Percentiles rank a stretch among this genome's conserved stretches.
These are phyloP conservation scores for Phymatocera aterrima DNA, from an alignment of 2,888 invertebrate species.

Conservation along the genomic window DNA sequence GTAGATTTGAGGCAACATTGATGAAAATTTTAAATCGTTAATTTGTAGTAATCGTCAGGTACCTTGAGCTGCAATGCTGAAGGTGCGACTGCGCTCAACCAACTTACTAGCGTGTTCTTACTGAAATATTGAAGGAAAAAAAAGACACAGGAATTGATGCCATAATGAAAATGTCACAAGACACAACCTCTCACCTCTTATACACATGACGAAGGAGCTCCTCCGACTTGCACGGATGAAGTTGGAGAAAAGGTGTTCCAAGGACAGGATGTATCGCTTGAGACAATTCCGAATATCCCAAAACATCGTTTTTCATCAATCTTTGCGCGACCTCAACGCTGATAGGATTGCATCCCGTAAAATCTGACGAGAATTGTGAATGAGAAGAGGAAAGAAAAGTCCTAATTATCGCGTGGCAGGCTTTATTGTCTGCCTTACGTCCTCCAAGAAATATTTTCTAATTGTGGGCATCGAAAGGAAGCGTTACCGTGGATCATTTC, in stretches of 20 bases:
- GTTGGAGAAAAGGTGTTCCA: slow-evolving; percentile 65
- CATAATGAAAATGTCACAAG: not conserved
- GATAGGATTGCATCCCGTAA: slow-evolving; percentile 67
- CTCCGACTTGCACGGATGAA: slow-evolving; percentile 70
- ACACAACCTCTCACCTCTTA: slow-evolving; percentile 61
- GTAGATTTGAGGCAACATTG: not conserved
- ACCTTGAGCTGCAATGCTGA: slow-evolving; percentile 65
- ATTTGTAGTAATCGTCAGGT: slow-evolving; percentile 61
- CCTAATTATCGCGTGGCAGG: no score
- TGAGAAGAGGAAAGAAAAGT: not conserved
- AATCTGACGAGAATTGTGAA: slow-evolving; percentile 60
- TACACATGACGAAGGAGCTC: slow-evolving; percentile 61
- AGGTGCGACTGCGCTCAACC: slow-evolving; percentile 67
- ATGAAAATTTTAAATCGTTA: slow-evolving; percentile 55
- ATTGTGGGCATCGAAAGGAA: not conserved
- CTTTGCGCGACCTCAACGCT: slow-evolving; percentile 65
- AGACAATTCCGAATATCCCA: slow-evolving; percentile 68
- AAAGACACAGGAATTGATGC: not conserved
- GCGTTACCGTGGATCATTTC: not conserved
- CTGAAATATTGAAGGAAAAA: slow-evolving; percentile 57
- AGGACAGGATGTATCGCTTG: slow-evolving; percentile 71
- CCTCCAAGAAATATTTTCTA: no score
- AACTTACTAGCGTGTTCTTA: slow-evolving; percentile 70
- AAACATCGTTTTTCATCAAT: slow-evolving; percentile 51
- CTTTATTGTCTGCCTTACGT: no score